Evolutionary conservation across 2,113 vertebrate genomes (phyloP).

Genomic region (Choloepus hoffmanni): DNA sequence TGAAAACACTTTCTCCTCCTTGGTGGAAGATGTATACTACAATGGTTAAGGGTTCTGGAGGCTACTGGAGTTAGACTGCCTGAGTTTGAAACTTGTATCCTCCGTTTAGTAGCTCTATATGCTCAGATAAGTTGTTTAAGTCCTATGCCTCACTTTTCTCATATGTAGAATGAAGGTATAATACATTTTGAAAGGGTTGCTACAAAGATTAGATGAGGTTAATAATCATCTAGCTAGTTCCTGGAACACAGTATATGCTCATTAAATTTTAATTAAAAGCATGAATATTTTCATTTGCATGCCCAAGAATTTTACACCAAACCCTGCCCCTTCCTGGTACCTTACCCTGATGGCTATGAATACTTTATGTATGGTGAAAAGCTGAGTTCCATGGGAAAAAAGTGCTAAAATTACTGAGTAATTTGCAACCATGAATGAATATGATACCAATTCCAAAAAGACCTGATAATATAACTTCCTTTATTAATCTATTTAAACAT

Average conservation of each 20-base stretch:
- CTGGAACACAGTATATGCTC: neutral
- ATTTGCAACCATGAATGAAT: neutral
- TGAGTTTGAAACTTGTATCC: neutral
- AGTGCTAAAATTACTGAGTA: neutral
- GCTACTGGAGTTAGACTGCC: neutral
- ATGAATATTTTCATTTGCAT: neutral
- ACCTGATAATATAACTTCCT: neutral
- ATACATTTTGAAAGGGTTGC: neutral
- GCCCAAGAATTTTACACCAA: neutral
- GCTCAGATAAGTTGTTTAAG: neutral
- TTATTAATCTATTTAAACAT: neutral
- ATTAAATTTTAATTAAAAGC: slow-evolving; percentile 39
- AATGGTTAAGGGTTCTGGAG: neutral
- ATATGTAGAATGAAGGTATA: neutral
- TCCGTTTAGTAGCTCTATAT: neutral
- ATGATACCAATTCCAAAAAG: slow-evolving; percentile 1
- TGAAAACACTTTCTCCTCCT: neutral
- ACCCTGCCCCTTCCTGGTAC: neutral
- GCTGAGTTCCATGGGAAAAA: neutral
- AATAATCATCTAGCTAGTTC: neutral
- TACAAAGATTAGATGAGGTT: neutral
- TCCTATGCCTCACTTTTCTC: neutral
- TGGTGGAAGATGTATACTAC: neutral
- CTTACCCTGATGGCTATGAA: neutral
- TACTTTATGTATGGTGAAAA: neutral